Conservation (phyloP, 2,888 invertebrate genomes). For the Aphidoletes aphidimyza region DNA sequence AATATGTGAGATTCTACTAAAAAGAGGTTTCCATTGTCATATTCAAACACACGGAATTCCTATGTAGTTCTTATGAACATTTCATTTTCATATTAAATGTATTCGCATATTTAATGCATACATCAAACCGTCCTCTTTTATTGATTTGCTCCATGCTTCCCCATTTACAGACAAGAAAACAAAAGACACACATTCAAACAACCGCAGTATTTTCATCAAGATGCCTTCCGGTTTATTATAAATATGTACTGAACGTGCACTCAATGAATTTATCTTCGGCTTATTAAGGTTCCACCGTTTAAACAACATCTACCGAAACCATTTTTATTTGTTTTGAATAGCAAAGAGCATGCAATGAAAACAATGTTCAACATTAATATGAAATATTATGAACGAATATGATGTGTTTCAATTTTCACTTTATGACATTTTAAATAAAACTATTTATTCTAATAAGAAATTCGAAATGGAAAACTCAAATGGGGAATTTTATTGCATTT, state of each 20-base stretch:
- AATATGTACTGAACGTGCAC: neutral
- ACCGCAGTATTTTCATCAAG: neutral
- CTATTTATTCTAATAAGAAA: too few relatives aligned
- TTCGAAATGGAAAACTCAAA: too few relatives aligned
- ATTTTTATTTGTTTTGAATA: neutral
- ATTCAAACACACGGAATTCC: neutral
- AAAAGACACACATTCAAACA: neutral
- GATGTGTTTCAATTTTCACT: too few relatives aligned
- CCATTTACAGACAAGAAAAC: neutral
- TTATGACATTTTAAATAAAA: too few relatives aligned
- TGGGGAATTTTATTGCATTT: too few relatives aligned
- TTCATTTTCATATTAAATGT: slow-evolving; percentile 9
- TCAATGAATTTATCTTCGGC: slow-evolving; percentile 6
- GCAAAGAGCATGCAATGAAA: neutral
- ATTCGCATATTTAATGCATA: neutral
- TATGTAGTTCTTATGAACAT: neutral
- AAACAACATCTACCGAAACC: neutral
- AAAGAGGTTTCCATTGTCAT: neutral
- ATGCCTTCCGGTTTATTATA: slow-evolving; percentile 8
- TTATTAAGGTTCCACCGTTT: neutral
- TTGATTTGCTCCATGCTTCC: neutral
- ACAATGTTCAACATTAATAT: too few relatives aligned
- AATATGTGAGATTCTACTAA: neutral
- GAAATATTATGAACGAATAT: too few relatives aligned
- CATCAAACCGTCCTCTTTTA: neutral